Evolutionary conservation across 1,140 invertebrate species (phyloP).

Genomic region (Rhopalosiphum padi): DNA sequence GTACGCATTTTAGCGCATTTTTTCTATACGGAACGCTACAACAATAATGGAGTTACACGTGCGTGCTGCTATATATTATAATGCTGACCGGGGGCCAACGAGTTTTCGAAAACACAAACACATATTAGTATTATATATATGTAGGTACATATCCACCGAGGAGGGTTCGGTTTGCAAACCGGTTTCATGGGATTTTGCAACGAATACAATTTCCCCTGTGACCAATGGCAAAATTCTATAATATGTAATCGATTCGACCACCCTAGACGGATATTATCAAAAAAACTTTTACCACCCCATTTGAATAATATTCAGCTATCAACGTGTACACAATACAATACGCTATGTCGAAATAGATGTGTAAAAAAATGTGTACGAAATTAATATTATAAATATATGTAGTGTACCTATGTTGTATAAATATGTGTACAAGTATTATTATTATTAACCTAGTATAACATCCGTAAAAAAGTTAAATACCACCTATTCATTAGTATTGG

Average conservation of each 20-base stretch:
- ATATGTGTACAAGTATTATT: background rate
- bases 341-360: background rate
- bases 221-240: background rate
- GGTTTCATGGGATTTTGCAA: constrained; percentile 50
- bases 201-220: background rate
- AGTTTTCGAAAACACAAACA: constrained; percentile 32
- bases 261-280: background rate
- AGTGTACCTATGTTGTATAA: background rate
- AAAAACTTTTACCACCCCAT: background rate
- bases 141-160: background rate
- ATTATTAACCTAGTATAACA: background rate
- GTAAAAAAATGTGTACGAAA: background rate
- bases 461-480: background rate
- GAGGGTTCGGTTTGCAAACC: constrained; percentile 1
- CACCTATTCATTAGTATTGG: background rate
- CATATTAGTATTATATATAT: background rate
- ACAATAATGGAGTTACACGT: background rate
- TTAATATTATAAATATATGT: background rate
- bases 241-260: constrained; percentile 10
- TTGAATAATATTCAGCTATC: background rate
- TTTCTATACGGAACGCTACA: background rate
- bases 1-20: background rate
- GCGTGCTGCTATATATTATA: background rate
- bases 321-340: background rate
- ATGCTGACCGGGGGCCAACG: constrained; percentile 39